These are phyloP conservation scores for Neopipo cinnamomea DNA, from an alignment of 2,113 vertebrate species.

Conservation along the genomic window DNA sequence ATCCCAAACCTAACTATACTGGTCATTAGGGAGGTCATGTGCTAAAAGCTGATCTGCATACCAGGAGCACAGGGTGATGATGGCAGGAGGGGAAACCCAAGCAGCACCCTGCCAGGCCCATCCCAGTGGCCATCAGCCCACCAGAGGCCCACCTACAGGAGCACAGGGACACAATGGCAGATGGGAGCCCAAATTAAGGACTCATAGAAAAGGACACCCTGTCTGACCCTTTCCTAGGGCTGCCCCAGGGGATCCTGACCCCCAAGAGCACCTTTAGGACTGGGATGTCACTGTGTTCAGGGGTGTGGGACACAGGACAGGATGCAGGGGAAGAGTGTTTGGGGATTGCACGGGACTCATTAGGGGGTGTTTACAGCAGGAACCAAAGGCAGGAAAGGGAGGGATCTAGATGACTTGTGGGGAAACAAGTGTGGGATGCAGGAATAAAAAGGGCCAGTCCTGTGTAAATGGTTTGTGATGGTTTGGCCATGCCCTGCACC, in stretches of 20 bases:
- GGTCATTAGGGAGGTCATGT: background rate
- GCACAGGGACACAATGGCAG: too few species aligned
- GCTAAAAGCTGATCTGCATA: rapidly evolving
- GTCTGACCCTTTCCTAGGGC: background rate
- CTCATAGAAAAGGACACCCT: background rate
- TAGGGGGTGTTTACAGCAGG: background rate
- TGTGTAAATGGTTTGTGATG: background rate
- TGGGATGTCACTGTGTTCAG: background rate
- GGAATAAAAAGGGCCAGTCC: background rate
- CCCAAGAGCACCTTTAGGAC: background rate
- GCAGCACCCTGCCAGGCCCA: background rate
- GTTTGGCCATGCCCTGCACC: background rate
- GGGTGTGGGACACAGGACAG: too few species aligned
- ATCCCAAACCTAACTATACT: background rate
- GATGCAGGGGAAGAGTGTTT: too few species aligned
- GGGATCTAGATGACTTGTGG: background rate
- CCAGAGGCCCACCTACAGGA: background rate
- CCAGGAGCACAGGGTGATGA: background rate
- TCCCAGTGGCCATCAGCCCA: background rate
- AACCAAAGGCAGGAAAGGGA: background rate
- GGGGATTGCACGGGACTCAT: background rate
- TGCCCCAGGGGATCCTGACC: background rate
- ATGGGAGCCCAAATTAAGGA: background rate
- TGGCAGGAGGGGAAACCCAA: background rate
- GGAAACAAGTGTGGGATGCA: background rate